phyloP scores from a whole-genome alignment of 2,888 invertebrate species.

The Euplexia lucipara region DNA sequence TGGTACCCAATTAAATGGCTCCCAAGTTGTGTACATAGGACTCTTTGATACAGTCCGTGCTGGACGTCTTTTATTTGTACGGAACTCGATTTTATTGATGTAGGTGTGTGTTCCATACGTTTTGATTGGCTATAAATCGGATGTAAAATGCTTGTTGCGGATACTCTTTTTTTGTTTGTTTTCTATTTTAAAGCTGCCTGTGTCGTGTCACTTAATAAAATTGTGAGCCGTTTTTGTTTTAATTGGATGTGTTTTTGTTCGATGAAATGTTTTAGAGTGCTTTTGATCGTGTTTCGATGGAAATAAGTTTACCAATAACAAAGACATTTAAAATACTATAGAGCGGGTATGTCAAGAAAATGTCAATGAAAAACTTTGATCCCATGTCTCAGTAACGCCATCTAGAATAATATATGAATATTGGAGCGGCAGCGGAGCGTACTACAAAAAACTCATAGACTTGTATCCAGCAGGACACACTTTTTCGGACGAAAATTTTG shows the following conservation, averaged over 20 bases:
- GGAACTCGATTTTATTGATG: conserved; percentile 59
- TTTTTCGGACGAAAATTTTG: too few species aligned
- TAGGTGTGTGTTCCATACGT: conserved; percentile 37
- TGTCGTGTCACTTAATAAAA: conserved; percentile 20
- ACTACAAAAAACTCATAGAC: too few species aligned
- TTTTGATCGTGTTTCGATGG: not conserved
- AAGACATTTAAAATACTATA: too few species aligned
- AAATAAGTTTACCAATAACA: too few species aligned
- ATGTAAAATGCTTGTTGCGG: not conserved
- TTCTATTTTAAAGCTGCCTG: conserved; percentile 8
- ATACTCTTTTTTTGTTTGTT: conserved; percentile 16
- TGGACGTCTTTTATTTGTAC: conserved; percentile 63
- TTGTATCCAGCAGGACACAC: too few species aligned
- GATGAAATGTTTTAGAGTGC: not conserved
- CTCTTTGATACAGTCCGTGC: conserved; percentile 66
- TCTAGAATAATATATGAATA: too few species aligned
- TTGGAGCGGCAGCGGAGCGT: too few species aligned
- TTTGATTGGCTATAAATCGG: conserved; percentile 36
- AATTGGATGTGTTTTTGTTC: not conserved
- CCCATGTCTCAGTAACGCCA: too few species aligned
- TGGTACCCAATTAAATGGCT: conserved; percentile 85
- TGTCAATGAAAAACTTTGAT: too few species aligned
- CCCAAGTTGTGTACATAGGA: conserved; percentile 83
- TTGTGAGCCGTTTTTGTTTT: conserved; percentile 1
- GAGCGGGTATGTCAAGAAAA: too few species aligned